Base-by-base conservation (phyloP, 2,888 invertebrate genomes). In the Drosophila picticornis region DNA sequence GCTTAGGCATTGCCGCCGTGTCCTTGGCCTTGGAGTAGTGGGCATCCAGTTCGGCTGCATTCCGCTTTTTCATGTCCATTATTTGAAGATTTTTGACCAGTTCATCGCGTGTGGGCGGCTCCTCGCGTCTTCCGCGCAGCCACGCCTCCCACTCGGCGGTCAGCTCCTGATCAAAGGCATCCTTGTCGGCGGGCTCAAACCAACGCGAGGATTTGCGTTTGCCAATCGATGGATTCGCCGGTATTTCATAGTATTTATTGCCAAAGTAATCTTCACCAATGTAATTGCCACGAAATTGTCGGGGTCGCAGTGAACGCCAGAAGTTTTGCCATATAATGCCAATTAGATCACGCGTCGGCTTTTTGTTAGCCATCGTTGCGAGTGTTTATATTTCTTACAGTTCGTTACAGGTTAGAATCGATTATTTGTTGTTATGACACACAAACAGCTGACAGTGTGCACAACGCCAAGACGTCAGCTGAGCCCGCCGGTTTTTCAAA, bases 81-180 rank as follows among this genome's bases (percentile, higher is more conserved):
- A 97, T 94, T 22, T 96, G 95, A 51, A 96, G 91, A 93, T 97
- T 98, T 82, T 93, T 94, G 13, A 94, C 93, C 11, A 97, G 94
- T 93, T 98, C 97, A 75, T 96, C 96, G 72, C 94, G 95, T 0
- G 95, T 94, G 0, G 98, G 98, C 51, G 97, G 96, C 0, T 95
- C 94, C 2, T 92, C 94, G 93, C 95, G 94, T 82, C 96, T 93
- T 79, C 95, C 94, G 79, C 98, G 94, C 55, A 98, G 93, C 98
- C 98, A 98, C 10, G 97, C 94, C 91, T 97, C 97, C 98, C 98
- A 98, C 93, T 98, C 98, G 0, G 96, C 95, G 0, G 98, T 97
- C 83, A 97, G 91, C 87, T 97, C 96, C 90, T 96, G 95, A 76
- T 96, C 95, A 83, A 96, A 96, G 31, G 94, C 92, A 4, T 93